Evolutionary conservation across 2,888 invertebrate species (phyloP), one percentile per base, ranked within the genome.

Genomic region (Steinernema hermaphroditum): DNA sequence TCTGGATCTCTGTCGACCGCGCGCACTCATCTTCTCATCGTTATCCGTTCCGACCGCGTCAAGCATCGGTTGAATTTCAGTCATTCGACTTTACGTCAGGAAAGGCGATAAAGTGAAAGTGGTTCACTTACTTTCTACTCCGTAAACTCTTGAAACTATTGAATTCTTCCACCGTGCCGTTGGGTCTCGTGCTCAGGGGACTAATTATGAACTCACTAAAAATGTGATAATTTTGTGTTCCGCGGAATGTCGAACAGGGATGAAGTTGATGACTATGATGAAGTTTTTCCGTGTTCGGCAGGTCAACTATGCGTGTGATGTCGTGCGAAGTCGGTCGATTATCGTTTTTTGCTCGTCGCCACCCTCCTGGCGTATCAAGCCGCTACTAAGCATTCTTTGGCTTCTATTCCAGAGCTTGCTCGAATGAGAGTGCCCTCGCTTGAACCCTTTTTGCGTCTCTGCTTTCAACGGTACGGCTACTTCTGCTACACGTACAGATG

Each of bases 401-500:
- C 49, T 81, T 80, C 41, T 78, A 44, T 72, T 81, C 80, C 43
- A 80, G 54, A 43, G 16, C 68, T 27, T 27, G 29, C 27, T 74
- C 71, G 68, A 34, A 44, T 68, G 69, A 41, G 41, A 29, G 69
- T 76, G 49, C 75, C 74, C 75, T 81, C 82, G 62, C 77, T 84
- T 57, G 85, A 85, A 75, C 83, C 83, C 49, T 69, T 73, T 41
- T 78, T 85, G 68, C 74, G 81, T 70, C 72, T 77, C 69, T 79
- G 81, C 72, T 85, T 85, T 75, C 80, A 83, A 71, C 82, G 81
- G 80, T 85, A 83, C 72, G 85, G 85, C 50, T 73, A 73, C 27
- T 76, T 77, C 41, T 72, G 71, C 24, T 71, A 75, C 73, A 68
- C 75, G 27, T 80, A 74, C 68, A 76, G 82, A 72, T 85, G 84